Base-by-base conservation (phyloP, 1,140 invertebrate genomes). In the Coelopa frigida region DNA sequence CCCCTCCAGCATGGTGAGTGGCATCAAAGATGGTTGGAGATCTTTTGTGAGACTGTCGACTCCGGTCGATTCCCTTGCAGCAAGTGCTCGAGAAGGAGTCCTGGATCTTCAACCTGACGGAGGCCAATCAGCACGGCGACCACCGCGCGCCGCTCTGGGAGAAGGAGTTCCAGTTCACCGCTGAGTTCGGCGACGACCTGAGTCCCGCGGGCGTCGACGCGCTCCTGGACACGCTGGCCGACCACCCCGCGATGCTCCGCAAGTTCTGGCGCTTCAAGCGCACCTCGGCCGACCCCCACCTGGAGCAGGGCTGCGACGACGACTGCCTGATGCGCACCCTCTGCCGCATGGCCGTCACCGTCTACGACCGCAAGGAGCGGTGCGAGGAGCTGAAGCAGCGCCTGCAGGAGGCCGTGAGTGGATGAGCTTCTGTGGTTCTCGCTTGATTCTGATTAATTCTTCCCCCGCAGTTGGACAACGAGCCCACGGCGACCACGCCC, bases 71-170 rank as follows among this genome's bases (percentile, higher is more conserved):
- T 4, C 5, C 8, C 14, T 21, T 72, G 11, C 59, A 83, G 82
- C 71, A 72, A 52, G 76, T 87, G 2, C 49, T 78, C 23, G 80
- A 88, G 59, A 77, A 79, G 35, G 72, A 81, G 3, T 87, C 82
- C 14, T 91, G 80, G 70, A 80, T 80, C 2, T 81, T 85, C 54
- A 87, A 92, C 63, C 54, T 91, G 2, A 87, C 82, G 1, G 71
- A 78, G 64, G 86, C 87, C 0, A 91, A 90, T 62, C 46, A 74
- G 14, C 64, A 65, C 1, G 72, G 75, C 0, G 52, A 53, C 1
- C 20, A 72, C 8, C 44, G 68, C 44, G 54, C 61, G 41, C 83
- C 83, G 0, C 56, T 70, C 22, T 87, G 84, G 83, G 78, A 73
- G 39, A 71, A 78, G 59, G 72, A 82, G 5, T 87, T 86, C 57